Evolutionary conservation across 1,140 invertebrate species (phyloP).

Genomic region (Drosophila ogumai): DNA sequence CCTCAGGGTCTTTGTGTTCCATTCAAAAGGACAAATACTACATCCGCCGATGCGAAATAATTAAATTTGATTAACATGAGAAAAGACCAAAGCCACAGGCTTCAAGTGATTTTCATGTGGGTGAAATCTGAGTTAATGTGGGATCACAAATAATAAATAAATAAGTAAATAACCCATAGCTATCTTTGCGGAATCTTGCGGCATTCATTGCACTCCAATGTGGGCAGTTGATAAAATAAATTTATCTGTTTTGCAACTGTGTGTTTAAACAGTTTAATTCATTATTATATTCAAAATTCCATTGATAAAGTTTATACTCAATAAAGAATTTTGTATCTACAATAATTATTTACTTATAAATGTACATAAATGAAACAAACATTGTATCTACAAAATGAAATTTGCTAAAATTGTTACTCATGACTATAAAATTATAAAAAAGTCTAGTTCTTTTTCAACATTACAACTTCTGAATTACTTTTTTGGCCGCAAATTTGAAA

Average conservation of each 20-base stretch:
- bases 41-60: constrained; percentile 54
- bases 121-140: constrained; percentile 13
- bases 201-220: constrained; percentile 9
- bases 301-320: background rate
- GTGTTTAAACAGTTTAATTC: background rate
- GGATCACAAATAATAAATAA: constrained; percentile 12
- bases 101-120: constrained; percentile 47
- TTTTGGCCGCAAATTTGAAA: no score
- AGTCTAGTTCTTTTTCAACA: no score
- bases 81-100: constrained; percentile 32
- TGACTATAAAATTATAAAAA: no score
- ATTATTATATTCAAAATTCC: background rate
- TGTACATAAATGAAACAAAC: background rate
- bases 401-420: no score
- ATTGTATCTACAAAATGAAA: no score
- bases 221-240: constrained; percentile 17
- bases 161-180: constrained; percentile 13
- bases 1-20: constrained; percentile 13
- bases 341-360: no score
- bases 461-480: no score
- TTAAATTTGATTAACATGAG: constrained; percentile 73
- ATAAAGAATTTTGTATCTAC: no score
- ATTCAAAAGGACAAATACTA: constrained; percentile 11
- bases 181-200: constrained; percentile 25
- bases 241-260: constrained; percentile 2